Percentiles rank a stretch among this genome's conserved stretches.
phyloP scores from a whole-genome alignment of 2,113 vertebrate genomes.

The Geococcyx californianus region DNA sequence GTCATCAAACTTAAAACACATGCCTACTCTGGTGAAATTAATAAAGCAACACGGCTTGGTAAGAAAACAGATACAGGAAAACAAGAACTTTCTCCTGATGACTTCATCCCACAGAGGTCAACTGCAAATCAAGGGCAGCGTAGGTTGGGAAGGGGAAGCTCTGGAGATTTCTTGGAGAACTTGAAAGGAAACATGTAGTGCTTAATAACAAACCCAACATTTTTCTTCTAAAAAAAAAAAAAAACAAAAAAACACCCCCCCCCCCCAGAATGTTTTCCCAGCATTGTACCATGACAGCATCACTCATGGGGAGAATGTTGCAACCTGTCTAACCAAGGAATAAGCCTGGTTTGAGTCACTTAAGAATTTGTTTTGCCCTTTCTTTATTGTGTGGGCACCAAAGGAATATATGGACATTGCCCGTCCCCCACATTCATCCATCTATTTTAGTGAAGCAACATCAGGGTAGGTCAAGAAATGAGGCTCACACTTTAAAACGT shows the following conservation, averaged over 20 bases:
- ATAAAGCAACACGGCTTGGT: not conserved
- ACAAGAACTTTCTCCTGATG: conserved; percentile 48
- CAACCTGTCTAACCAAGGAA: not conserved
- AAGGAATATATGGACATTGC: fast-evolving
- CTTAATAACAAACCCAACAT: not conserved
- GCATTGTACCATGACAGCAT: fast-evolving
- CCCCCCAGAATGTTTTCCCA: not conserved
- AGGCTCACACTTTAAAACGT: not conserved
- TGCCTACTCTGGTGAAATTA: not conserved
- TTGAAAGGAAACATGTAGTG: not conserved
- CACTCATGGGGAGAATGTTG: not conserved
- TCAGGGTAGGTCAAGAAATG: not conserved
- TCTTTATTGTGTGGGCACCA: not conserved
- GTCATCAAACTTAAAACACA: conserved; percentile 34
- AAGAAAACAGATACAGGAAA: conserved; percentile 34
- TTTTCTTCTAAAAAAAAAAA: not conserved
- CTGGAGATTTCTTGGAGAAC: not conserved
- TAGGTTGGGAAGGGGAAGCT: not conserved
- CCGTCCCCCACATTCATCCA: too few species aligned
- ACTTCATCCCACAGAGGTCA: conserved; percentile 34
- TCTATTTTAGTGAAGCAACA: not conserved
- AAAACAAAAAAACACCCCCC: too few species aligned
- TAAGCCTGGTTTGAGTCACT: not conserved
- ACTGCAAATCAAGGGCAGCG: not conserved
- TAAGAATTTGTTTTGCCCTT: not conserved